A percentile compares a stretch with the other conserved stretches of the same genome.
These are phyloP conservation scores for Eumaeus atala DNA, from an alignment of 1,140 invertebrate genomes.

Conservation along the genomic window DNA sequence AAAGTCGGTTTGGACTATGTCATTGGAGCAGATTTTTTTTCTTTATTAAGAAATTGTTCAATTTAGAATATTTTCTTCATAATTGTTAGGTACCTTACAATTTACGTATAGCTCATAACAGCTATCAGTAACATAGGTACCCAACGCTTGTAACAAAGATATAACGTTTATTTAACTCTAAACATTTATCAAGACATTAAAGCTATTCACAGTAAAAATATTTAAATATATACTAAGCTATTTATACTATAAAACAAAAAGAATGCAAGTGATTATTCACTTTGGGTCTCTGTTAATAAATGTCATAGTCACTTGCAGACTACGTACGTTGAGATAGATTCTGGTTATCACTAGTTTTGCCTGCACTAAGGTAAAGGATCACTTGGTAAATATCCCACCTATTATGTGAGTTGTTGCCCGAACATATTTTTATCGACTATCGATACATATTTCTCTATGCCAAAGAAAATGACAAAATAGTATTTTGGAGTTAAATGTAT, in stretches of 20 bases:
- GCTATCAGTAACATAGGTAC: neutral
- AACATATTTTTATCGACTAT: constrained; percentile 22
- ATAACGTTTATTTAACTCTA: neutral
- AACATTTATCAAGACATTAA: neutral
- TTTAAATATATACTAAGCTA: neutral
- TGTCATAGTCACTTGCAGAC: neutral
- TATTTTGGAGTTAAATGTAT: no score
- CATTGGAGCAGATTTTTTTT: no score
- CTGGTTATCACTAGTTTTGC: constrained; percentile 36
- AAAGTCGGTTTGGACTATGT: no score
- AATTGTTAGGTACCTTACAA: no score
- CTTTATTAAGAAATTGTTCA: no score
- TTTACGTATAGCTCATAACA: neutral
- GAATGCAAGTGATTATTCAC: constrained; percentile 4
- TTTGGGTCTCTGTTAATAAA: constrained; percentile 1
- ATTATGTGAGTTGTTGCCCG: constrained; percentile 9
- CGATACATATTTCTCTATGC: constrained; percentile 17
- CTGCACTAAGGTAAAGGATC: constrained; percentile 33
- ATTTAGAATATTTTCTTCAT: no score
- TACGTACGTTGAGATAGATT: neutral
- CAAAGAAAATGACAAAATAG: no score
- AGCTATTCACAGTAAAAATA: neutral
- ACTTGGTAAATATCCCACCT: constrained; percentile 27
- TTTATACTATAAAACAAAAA: neutral
- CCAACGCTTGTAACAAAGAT: neutral